Evolutionary conservation across 2,888 invertebrate genomes (phyloP).

Genomic region (Dolomedes plantarius): DNA sequence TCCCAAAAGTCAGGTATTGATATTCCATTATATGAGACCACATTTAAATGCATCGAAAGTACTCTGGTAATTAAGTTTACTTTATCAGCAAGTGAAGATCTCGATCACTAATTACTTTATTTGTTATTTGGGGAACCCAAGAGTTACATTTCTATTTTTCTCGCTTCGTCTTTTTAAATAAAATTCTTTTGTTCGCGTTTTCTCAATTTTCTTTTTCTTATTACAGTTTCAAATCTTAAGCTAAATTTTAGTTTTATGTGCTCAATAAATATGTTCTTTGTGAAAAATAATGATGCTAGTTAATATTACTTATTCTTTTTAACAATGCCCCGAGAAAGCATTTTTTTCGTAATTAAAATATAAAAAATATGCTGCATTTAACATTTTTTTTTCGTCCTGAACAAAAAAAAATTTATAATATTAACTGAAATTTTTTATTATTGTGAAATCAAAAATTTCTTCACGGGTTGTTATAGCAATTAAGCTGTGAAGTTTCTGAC

Average conservation of each 20-base stretch:
- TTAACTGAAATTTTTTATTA: background rate
- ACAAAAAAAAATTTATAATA: background rate
- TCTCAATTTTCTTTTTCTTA: background rate
- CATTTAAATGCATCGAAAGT: background rate
- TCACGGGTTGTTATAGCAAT: no score
- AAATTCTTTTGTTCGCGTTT: background rate
- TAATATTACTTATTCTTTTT: background rate
- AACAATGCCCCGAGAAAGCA: background rate
- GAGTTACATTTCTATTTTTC: background rate
- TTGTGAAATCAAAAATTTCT: no score
- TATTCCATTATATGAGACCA: no score
- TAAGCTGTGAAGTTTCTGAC: no score
- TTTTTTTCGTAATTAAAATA: background rate
- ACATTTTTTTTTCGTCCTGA: background rate
- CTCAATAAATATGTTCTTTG: background rate
- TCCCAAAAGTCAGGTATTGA: no score
- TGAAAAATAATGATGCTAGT: slow-evolving; percentile 16
- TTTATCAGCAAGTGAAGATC: background rate
- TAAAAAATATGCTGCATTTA: background rate
- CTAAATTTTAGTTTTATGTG: background rate
- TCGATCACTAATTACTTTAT: slow-evolving; percentile 4
- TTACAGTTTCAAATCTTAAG: no score
- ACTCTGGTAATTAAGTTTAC: background rate
- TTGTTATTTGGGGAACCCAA: background rate
- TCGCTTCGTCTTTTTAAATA: background rate